Percentiles rank a stretch among this genome's conserved stretches.
Conservation (phyloP, 2,797 vertebrate species). For the Thunnus albacares region DNA sequence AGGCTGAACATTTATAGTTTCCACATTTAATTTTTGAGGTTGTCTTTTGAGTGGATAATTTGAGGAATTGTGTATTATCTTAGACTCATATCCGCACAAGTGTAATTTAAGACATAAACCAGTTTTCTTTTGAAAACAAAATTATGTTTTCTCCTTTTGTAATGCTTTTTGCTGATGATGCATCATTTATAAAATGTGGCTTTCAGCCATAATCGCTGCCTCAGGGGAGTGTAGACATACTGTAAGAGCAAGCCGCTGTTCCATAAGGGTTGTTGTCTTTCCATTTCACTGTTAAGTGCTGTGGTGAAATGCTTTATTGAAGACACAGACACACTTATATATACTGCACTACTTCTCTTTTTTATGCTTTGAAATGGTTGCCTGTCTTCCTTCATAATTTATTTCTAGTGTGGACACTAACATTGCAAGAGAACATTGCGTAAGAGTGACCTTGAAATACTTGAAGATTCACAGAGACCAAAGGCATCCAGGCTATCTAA, state of each 20-base stretch:
- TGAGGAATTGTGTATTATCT: not conserved
- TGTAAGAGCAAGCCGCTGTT: slow-evolving; percentile 21
- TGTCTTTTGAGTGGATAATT: not conserved
- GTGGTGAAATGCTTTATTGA: slow-evolving; percentile 32
- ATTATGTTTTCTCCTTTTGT: slow-evolving; percentile 14
- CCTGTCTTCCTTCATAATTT: slow-evolving; percentile 47
- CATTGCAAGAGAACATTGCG: slow-evolving; percentile 33
- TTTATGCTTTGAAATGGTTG: slow-evolving; percentile 29
- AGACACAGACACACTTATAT: slow-evolving; percentile 12
- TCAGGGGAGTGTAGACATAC: slow-evolving; percentile 26
- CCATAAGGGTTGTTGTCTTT: slow-evolving; percentile 44
- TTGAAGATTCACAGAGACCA: slow-evolving; percentile 60
- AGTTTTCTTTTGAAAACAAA: slow-evolving; percentile 17
- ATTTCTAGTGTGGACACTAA: slow-evolving; percentile 35
- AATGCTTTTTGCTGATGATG: slow-evolving; percentile 28
- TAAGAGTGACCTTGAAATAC: slow-evolving; percentile 60
- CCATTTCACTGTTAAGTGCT: slow-evolving; percentile 28
- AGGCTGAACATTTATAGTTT: not conserved
- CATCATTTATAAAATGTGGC: slow-evolving; percentile 30
- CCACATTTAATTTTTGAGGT: not conserved
- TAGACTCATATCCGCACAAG: slow-evolving; percentile 9
- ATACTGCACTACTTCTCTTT: slow-evolving; percentile 14
- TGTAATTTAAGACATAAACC: slow-evolving; percentile 17
- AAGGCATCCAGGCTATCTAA: slow-evolving; percentile 48
- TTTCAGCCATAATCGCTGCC: slow-evolving; percentile 27